These are phyloP conservation scores for Odontamblyopus rebecca DNA, from an alignment of 2,797 vertebrate genomes.

Conservation along the genomic window DNA sequence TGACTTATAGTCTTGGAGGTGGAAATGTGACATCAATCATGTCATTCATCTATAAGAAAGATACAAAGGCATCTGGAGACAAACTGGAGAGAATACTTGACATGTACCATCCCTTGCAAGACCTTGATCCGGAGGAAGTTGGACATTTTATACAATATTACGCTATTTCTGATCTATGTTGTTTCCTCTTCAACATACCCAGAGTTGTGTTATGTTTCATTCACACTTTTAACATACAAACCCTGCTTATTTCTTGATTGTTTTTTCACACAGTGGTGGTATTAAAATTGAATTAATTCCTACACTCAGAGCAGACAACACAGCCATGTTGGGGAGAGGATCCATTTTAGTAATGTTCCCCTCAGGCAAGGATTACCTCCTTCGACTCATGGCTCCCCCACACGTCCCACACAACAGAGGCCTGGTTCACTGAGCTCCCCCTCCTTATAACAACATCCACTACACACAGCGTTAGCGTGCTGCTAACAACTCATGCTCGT, in stretches of 20 bases:
- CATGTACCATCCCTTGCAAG: conserved; percentile 42
- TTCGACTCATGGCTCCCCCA: conserved; percentile 52
- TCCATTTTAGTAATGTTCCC: conserved; percentile 65
- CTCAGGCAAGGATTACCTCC: conserved; percentile 66
- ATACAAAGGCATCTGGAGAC: conserved; percentile 28
- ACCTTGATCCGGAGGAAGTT: conserved; percentile 62
- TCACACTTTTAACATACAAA: no score
- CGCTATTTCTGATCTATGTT: no score
- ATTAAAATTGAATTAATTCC: conserved; percentile 38
- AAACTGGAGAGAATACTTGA: conserved; percentile 67
- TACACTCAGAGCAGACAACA: conserved; percentile 39
- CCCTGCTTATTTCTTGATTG: background rate
- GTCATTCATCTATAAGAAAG: background rate
- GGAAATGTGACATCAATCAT: no score
- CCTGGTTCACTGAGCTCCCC: conserved; percentile 33
- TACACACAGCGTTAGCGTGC: conserved; percentile 31
- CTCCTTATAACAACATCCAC: conserved; percentile 21
- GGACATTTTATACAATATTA: conserved; percentile 50
- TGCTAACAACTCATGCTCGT: conserved; percentile 65
- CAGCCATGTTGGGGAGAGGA: conserved; percentile 43
- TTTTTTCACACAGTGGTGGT: conserved; percentile 36
- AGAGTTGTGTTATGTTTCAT: no score
- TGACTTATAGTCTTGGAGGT: no score
- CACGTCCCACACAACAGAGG: conserved; percentile 42
- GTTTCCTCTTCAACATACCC: no score